Conservation (phyloP, 2,113 vertebrate genomes). For the Atlantisia rogersi region DNA sequence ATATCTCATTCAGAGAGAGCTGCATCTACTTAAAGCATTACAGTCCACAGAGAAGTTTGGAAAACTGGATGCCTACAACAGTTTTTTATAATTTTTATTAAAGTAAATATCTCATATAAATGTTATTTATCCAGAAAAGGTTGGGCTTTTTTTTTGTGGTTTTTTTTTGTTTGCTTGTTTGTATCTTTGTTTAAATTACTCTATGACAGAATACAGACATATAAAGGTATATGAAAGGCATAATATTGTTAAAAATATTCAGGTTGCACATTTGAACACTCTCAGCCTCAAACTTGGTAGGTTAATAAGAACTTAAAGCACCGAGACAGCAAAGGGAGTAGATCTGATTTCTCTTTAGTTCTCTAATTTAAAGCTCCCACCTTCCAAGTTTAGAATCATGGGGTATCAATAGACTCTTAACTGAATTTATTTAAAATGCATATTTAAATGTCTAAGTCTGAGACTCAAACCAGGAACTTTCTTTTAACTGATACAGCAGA, state of each 20-base stretch:
- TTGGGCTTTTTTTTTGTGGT: fast-evolving
- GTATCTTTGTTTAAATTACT: not conserved
- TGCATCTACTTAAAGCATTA: not conserved
- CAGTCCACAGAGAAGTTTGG: not conserved
- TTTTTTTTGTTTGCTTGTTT: not conserved
- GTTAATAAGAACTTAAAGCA: not conserved
- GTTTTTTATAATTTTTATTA: not conserved
- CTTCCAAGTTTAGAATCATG: not conserved
- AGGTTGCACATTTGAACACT: not conserved
- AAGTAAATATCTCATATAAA: not conserved
- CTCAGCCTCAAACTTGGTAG: not conserved
- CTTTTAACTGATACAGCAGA: constrained; percentile 17
- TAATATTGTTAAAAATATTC: not conserved
- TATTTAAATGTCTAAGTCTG: not conserved
- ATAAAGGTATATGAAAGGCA: not conserved
- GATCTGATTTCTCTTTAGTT: not conserved
- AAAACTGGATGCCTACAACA: not conserved
- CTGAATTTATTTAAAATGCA: not conserved
- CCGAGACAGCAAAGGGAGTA: not conserved
- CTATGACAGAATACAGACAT: not conserved
- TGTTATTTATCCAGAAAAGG: not conserved
- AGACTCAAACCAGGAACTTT: not conserved
- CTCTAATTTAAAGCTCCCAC: not conserved
- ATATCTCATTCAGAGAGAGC: not conserved
- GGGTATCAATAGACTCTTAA: not conserved